Base-by-base conservation (phyloP, 2,113 vertebrate genomes). In the Siniperca knerii region DNA sequence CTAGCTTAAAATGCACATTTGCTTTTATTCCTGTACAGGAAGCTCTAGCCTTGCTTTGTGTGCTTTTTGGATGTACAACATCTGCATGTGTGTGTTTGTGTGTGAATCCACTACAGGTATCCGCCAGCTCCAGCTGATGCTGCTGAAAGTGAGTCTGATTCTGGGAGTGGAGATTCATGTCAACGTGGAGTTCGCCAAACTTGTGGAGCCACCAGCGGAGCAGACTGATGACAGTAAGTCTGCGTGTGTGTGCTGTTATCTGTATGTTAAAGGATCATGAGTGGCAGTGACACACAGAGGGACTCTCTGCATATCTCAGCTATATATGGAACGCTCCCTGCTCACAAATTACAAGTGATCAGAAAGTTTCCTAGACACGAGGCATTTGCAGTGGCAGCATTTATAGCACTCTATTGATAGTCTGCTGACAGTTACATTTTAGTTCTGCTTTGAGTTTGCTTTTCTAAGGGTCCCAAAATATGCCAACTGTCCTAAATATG, bases 71-170 rank as follows among this genome's bases (percentile, higher is more conserved):
- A 16, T 23, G 15, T 35, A 9, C 55, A 62, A 8, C 58, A 12
- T 35, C 9, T 42, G 2, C 21, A 3, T 13, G 40, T 23, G 25
- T 40, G 3, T 37, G 1, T 55, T 25, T 75, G 10, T 77, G 13
- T 77, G 60, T 76, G 46, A 33, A 7, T 74, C 10, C 6, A 1
- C 68, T 62, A 4, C 92, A 99, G 98, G 98, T 96, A 99, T 99
- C 93, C 97, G 98, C 61, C 97, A 99, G 85, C 96, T 99, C 50
- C 98, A 99, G 48, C 97, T 99, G 83, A 99, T 99, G 92, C 95
- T 99, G 1, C 95, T 99, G 90, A 99, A 99, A 94, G 96, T 99
- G 74, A 95, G 97, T 35, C 94, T 99, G 69, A 95, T 99, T 64
- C 73, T 99, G 55, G 98, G 97, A 23, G 97, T 99, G 25, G 97